Percentiles rank a stretch among this genome's conserved stretches.
Evolutionary conservation across 2,113 vertebrate genomes (phyloP).

Genomic region (Sylvietta virens): DNA sequence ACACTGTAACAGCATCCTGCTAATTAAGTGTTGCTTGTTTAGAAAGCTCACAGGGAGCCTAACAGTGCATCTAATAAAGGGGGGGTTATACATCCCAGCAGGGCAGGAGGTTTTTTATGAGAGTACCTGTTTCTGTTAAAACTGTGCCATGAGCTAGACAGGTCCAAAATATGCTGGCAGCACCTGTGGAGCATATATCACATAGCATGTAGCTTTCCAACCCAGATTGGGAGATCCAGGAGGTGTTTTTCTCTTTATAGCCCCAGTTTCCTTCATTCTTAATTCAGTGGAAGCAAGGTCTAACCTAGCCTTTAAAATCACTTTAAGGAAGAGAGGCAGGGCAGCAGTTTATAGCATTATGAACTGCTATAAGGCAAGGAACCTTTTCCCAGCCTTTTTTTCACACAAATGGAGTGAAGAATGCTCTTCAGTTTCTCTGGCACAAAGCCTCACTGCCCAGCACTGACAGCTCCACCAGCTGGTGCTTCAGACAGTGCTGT

Average conservation of each 20-base stretch:
- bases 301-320: neutral
- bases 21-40: neutral
- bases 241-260: neutral
- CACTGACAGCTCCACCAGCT: neutral
- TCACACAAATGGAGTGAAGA: neutral
- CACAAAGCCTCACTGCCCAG: neutral
- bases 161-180: neutral
- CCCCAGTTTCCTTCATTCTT: neutral
- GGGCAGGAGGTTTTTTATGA: neutral
- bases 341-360: neutral
- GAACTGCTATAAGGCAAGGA: neutral
- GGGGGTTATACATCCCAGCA: neutral
- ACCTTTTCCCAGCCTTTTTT: neutral
- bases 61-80: neutral
- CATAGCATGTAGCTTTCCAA: neutral
- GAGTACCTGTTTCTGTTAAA: neutral
- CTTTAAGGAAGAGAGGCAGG: neutral
- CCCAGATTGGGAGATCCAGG: neutral
- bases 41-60: neutral
- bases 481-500: accelerated
- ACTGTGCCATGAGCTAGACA: accelerated
- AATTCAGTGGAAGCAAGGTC: neutral
- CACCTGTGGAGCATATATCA: accelerated
- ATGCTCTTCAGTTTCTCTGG: neutral
- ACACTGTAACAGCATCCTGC: neutral